phyloP scores from a whole-genome alignment of 2,797 vertebrate species.

The Pitangus sulphuratus region DNA sequence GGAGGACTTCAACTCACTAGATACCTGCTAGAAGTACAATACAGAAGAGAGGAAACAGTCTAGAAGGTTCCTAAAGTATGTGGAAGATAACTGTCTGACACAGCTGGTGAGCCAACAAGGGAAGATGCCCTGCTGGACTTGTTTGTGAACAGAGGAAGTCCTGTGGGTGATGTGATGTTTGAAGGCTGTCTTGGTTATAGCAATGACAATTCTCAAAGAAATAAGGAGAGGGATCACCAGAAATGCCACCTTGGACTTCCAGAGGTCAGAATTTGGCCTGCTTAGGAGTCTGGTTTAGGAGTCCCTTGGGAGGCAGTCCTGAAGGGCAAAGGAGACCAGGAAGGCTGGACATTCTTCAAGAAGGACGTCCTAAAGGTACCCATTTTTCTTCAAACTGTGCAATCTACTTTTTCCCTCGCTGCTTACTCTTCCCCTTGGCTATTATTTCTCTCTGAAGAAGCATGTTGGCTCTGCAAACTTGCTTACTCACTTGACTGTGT shows the following conservation, averaged over 20 bases:
- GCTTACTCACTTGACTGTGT: not conserved
- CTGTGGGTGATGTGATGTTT: not conserved
- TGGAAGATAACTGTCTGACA: not conserved
- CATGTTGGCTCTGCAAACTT: not conserved
- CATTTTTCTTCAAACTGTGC: not conserved
- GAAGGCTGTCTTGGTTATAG: not conserved
- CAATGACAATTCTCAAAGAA: not conserved
- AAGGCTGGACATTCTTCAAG: not conserved
- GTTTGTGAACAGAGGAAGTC: not conserved
- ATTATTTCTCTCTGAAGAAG: not conserved
- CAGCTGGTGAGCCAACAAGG: not conserved
- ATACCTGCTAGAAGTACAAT: not conserved
- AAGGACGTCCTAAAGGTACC: not conserved
- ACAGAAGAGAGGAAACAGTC: not conserved
- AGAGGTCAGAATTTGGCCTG: not conserved
- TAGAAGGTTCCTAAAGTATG: not conserved
- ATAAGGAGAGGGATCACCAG: not conserved
- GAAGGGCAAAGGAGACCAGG: not conserved
- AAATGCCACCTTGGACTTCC: not conserved
- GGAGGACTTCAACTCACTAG: not conserved
- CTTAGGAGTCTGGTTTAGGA: not conserved
- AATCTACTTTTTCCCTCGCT: not conserved
- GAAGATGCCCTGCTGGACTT: not conserved
- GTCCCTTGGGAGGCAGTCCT: not conserved
- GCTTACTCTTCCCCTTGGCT: not conserved